A percentile compares a stretch with the other conserved stretches of the same genome.
These are phyloP conservation scores for Dugesia japonica DNA, from an alignment of 2,888 invertebrate species.

Conservation along the genomic window DNA sequence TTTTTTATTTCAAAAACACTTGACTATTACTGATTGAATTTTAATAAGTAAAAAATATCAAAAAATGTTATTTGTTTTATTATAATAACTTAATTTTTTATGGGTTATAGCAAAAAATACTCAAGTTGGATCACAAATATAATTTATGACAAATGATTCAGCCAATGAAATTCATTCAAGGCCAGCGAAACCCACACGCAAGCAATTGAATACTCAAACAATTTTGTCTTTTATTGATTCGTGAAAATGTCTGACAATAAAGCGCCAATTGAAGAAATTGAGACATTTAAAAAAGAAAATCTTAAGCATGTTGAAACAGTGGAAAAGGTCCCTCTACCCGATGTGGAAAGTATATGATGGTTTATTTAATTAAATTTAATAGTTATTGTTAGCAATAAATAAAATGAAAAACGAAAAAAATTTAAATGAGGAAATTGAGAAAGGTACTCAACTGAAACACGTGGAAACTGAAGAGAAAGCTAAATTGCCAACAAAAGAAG, in stretches of 20 bases:
- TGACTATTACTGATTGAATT: too few species aligned
- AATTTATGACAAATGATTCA: too few species aligned
- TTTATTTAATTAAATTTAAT: background rate
- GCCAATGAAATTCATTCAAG: too few species aligned
- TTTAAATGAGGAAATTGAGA: background rate
- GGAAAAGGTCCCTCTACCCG: conserved; percentile 20
- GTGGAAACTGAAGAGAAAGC: conserved; percentile 29
- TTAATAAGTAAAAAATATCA: too few species aligned
- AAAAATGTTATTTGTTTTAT: too few species aligned
- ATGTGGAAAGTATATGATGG: background rate
- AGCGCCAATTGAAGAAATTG: conserved; percentile 16
- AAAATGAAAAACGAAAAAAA: background rate
- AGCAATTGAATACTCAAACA: too few species aligned
- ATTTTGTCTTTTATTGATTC: too few species aligned
- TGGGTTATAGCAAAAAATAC: too few species aligned
- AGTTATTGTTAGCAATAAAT: background rate
- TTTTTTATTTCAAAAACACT: too few species aligned
- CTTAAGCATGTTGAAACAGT: conserved; percentile 23
- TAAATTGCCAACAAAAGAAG: conserved; percentile 27
- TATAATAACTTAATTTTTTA: too few species aligned
- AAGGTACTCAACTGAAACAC: conserved; percentile 17
- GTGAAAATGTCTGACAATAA: background rate
- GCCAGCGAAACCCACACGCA: too few species aligned
- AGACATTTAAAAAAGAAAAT: conserved; percentile 7
- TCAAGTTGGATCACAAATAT: too few species aligned